A percentile compares a stretch with the other conserved stretches of the same genome.
Evolutionary conservation across 2,797 vertebrate genomes (phyloP).

Genomic region (Tokudaia tokunoshimensis): DNA sequence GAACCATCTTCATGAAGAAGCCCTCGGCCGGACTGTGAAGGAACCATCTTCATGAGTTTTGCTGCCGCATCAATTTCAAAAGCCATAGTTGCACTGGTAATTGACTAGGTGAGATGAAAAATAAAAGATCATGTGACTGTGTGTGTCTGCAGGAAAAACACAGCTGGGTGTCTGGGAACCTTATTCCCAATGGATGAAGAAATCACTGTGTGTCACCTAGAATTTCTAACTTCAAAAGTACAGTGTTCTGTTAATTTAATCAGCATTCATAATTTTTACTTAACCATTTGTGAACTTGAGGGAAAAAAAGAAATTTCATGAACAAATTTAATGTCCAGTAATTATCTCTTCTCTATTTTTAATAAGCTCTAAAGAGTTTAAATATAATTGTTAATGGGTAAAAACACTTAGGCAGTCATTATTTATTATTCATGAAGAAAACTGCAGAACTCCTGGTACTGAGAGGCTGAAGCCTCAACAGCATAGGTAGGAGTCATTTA

Average conservation of each 20-base stretch:
- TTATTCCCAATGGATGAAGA: neutral
- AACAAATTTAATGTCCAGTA: constrained; percentile 24
- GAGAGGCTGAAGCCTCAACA: neutral
- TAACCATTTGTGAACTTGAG: constrained; percentile 44
- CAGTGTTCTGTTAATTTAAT: constrained; percentile 16
- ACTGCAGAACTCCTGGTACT: neutral
- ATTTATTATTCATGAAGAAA: constrained; percentile 39
- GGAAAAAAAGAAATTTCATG: neutral
- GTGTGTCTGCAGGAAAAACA: neutral
- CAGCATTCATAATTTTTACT: constrained; percentile 27
- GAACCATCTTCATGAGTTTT: neutral
- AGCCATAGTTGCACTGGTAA: neutral
- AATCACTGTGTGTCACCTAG: neutral
- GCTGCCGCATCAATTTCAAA: neutral
- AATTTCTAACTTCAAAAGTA: constrained; percentile 55
- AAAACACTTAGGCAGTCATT: constrained; percentile 54
- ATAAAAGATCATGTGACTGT: neutral
- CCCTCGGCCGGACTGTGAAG: too few relatives aligned
- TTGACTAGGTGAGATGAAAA: neutral
- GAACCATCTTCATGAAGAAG: too few relatives aligned
- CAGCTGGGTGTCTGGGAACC: neutral
- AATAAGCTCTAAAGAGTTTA: constrained; percentile 46
- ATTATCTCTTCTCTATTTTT: constrained; percentile 19
- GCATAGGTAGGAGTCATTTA: neutral
- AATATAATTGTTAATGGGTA: neutral